Percentiles rank a stretch among this genome's conserved stretches.
These are phyloP conservation scores for Spodoptera litura DNA, from an alignment of 1,140 invertebrate species.

Conservation along the genomic window DNA sequence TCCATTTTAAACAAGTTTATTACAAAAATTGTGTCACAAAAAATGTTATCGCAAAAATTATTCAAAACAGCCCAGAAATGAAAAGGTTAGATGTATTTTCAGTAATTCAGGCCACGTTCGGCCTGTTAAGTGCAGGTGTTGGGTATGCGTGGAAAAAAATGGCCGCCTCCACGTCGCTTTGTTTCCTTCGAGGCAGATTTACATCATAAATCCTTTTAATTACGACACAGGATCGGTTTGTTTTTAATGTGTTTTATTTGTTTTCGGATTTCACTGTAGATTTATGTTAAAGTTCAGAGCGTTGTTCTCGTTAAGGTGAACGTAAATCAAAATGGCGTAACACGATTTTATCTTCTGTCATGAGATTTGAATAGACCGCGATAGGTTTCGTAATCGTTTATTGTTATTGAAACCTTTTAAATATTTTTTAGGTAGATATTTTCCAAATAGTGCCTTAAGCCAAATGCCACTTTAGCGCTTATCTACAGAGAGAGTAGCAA, in stretches of 20 bases:
- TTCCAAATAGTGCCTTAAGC: no score
- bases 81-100: slow-evolving; percentile 43
- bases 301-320: no score
- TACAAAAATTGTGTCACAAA: not conserved
- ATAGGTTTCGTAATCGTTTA: no score
- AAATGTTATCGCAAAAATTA: slow-evolving; percentile 20
- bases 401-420: no score
- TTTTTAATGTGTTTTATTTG: slow-evolving; percentile 13
- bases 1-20: not conserved
- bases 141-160: slow-evolving; percentile 49
- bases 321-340: no score
- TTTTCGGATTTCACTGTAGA: not conserved
- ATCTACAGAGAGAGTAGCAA: no score
- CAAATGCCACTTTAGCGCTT: no score
- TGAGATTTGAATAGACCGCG: no score
- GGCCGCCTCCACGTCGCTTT: slow-evolving; percentile 18
- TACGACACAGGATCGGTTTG: slow-evolving; percentile 30
- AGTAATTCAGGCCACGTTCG: slow-evolving; percentile 53
- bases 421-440: no score
- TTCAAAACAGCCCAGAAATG: slow-evolving; percentile 36
- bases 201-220: slow-evolving; percentile 44
- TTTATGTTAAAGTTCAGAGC: no score
- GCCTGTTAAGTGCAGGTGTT: slow-evolving; percentile 67
- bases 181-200: slow-evolving; percentile 34
- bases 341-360: no score